Conservation (phyloP, 2,888 invertebrate species). For the Tenthredo distinguenda region DNA sequence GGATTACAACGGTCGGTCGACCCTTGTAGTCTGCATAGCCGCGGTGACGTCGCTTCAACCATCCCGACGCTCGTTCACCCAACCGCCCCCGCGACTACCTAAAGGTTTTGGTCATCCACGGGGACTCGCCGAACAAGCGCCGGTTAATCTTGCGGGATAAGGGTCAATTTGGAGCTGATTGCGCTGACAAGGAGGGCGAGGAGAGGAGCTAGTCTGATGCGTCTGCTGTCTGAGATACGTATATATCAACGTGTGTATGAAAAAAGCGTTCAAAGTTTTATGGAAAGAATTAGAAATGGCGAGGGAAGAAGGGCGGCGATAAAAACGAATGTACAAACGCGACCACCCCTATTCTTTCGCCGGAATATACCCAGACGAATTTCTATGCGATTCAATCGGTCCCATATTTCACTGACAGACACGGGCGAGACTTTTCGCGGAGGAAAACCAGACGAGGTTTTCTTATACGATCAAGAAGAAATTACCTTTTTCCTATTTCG, state of each 20-base stretch:
- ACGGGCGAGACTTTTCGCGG: background rate
- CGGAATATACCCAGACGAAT: conserved; percentile 18
- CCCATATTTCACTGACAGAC: conserved; percentile 27
- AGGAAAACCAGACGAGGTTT: conserved; percentile 6
- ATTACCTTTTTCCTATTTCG: conserved; percentile 20
- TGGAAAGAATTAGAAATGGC: background rate
- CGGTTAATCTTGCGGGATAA: conserved; percentile 57
- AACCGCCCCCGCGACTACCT: conserved; percentile 32
- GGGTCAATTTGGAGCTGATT: conserved; percentile 56
- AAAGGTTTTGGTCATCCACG: conserved; percentile 48
- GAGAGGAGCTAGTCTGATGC: conserved; percentile 10
- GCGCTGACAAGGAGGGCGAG: conserved; percentile 47
- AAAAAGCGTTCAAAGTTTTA: background rate
- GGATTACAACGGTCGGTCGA: conserved; percentile 66
- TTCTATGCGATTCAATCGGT: conserved; percentile 22
- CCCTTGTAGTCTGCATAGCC: conserved; percentile 47
- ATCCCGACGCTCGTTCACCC: conserved; percentile 42
- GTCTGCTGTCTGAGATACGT: background rate
- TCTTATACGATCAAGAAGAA: conserved; percentile 29
- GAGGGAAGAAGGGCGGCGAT: background rate
- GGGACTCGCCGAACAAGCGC: conserved; percentile 50
- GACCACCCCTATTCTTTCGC: background rate
- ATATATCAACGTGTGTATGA: background rate
- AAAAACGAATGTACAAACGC: conserved; percentile 11
- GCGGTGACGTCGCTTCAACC: conserved; percentile 34